Evolutionary conservation across 2,113 vertebrate genomes (phyloP).

Genomic region (Sylvietta virens): DNA sequence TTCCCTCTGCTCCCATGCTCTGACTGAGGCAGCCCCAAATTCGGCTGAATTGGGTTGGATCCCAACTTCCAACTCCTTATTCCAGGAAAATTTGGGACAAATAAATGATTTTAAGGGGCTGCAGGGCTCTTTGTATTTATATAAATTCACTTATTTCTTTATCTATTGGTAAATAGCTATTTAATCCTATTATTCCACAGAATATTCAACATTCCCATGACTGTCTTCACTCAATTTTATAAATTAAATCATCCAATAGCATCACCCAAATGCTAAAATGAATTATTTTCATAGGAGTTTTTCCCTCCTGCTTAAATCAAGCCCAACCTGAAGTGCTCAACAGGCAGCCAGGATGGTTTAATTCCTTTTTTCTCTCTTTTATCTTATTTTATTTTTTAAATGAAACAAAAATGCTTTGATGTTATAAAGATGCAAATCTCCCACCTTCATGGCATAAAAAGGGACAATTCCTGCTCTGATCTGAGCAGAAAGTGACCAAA

Average conservation of each 20-base stretch:
- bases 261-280: background rate
- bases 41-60: background rate
- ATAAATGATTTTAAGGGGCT: background rate
- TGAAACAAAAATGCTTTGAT: background rate
- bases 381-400: rapidly evolving
- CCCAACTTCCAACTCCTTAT: background rate
- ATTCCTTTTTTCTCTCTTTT: rapidly evolving
- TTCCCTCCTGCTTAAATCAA: background rate
- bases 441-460: background rate
- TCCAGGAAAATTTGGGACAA: background rate
- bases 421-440: background rate
- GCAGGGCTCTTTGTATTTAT: background rate
- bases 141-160: background rate
- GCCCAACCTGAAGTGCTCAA: background rate
- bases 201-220: rapidly evolving
- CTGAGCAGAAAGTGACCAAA: background rate
- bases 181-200: background rate
- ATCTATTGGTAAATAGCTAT: background rate
- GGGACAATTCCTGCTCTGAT: background rate
- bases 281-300: background rate
- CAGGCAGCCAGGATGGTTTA: background rate
- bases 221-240: background rate
- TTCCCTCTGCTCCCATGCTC: background rate
- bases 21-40: background rate
- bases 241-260: background rate